Conservation (phyloP, 1,140 invertebrate species). For the Choristoneura fumiferana region DNA sequence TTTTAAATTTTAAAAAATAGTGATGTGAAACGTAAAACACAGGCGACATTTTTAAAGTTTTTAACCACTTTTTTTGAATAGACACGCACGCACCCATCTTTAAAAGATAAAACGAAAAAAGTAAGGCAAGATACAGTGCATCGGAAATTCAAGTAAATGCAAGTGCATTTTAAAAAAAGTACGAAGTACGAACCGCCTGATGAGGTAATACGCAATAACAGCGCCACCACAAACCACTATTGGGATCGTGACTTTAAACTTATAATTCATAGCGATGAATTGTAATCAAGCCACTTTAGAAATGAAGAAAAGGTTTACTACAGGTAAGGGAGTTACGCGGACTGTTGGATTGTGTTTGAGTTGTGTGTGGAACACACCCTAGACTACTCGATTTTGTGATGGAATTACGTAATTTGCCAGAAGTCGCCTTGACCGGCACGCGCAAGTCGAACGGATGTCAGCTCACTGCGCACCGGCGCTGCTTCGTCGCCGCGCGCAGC, state of each 20-base stretch:
- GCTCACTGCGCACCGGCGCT: slow-evolving; percentile 64
- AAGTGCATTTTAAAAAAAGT: slow-evolving; percentile 4
- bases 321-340: slow-evolving; percentile 40
- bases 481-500: slow-evolving; percentile 58
- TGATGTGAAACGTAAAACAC: slow-evolving; percentile 37
- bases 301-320: slow-evolving; percentile 44
- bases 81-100: too few relatives aligned
- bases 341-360: slow-evolving; percentile 45
- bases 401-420: slow-evolving; percentile 75
- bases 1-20: slow-evolving; percentile 40
- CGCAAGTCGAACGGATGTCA: slow-evolving; percentile 71
- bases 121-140: too few relatives aligned
- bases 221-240: slow-evolving; percentile 73
- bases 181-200: slow-evolving; percentile 66
- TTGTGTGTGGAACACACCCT: slow-evolving; percentile 71
- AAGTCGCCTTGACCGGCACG: slow-evolving; percentile 69
- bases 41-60: too few relatives aligned
- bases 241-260: slow-evolving; percentile 72
- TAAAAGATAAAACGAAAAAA: too few relatives aligned
- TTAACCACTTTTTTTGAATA: too few relatives aligned
- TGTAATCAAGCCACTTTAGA: slow-evolving; percentile 40
- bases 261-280: slow-evolving; percentile 67
- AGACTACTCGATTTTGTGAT: slow-evolving; percentile 57
- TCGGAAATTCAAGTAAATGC: not conserved
- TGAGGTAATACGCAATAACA: slow-evolving; percentile 74